Conservation (phyloP, 2,888 invertebrate species). For the Acronicta leporina region DNA sequence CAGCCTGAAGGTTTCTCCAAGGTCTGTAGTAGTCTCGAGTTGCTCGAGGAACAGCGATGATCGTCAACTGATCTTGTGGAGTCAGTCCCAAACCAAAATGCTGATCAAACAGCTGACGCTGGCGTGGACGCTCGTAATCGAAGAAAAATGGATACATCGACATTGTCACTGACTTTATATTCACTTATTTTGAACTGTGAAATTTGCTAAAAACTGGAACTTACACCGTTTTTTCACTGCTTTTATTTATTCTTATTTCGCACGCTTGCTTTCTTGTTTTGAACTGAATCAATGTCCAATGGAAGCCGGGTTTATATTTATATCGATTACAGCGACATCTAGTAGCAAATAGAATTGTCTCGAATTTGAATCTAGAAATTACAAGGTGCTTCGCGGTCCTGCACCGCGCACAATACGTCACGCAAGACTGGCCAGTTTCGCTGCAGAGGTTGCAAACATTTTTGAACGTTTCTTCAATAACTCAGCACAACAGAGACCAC, state of each 20-base stretch:
- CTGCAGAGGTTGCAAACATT: constrained; percentile 59
- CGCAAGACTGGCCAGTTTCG: too few relatives aligned
- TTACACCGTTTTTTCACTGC: neutral
- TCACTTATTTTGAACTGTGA: neutral
- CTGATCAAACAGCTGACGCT: constrained; percentile 65
- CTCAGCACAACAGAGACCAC: too few relatives aligned
- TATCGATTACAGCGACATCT: constrained; percentile 71
- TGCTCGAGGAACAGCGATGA: constrained; percentile 67
- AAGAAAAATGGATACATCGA: constrained; percentile 77
- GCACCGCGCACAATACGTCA: neutral
- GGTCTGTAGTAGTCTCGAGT: constrained; percentile 74
- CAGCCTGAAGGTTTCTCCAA: constrained; percentile 90
- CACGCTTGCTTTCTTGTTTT: constrained; percentile 30
- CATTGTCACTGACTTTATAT: constrained; percentile 63
- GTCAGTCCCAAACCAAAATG: constrained; percentile 75
- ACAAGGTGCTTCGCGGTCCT: constrained; percentile 19
- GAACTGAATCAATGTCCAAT: constrained; percentile 53
- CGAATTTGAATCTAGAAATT: constrained; percentile 57
- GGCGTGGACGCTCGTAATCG: constrained; percentile 66
- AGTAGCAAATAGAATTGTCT: constrained; percentile 62
- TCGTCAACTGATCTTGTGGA: constrained; percentile 71
- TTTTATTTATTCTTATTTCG: neutral
- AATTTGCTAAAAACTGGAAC: neutral
- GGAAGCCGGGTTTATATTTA: constrained; percentile 50
- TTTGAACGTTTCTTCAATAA: constrained; percentile 24